A percentile compares a stretch with the other conserved stretches of the same genome.
phyloP scores from a whole-genome alignment of 1,140 invertebrate species.

The Drosophila pallidifrons region DNA sequence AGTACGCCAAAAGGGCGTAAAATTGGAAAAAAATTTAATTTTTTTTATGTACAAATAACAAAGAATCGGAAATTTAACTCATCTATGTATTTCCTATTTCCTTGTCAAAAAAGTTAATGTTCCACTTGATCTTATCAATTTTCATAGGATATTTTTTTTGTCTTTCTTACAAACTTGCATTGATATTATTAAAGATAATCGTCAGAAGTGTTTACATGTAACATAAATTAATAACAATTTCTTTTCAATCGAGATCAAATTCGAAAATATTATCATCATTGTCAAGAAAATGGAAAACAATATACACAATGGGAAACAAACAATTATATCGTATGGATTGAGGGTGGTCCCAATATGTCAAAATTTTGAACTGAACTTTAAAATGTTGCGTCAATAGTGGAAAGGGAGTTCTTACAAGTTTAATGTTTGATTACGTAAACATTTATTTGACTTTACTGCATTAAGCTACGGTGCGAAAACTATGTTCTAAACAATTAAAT shows the following conservation, averaged over 20 bases:
- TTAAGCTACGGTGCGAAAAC: constrained; percentile 21
- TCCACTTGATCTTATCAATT: constrained; percentile 16
- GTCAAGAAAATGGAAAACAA: constrained; percentile 41
- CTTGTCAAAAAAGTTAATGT: constrained; percentile 59
- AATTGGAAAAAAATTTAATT: constrained; percentile 18
- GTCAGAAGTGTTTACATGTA: constrained; percentile 31
- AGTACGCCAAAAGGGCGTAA: constrained; percentile 45
- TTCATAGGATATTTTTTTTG: constrained; percentile 3
- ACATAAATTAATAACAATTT: constrained; percentile 33
- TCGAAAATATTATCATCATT: constrained; percentile 32
- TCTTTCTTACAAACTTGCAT: constrained; percentile 22
- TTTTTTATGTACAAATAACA: constrained; percentile 36
- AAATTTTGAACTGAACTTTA: constrained; percentile 29
- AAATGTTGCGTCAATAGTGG: constrained; percentile 15
- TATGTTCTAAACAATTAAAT: constrained; percentile 38
- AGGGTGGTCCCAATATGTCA: constrained; percentile 57
- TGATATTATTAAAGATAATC: constrained; percentile 30
- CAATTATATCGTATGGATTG: constrained; percentile 31
- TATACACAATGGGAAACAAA: constrained; percentile 40
- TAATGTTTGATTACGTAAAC: constrained; percentile 30
- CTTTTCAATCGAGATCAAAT: constrained; percentile 60
- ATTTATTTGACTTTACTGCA: constrained; percentile 61
- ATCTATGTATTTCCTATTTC: constrained; percentile 46
- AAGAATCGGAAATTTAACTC: constrained; percentile 51
- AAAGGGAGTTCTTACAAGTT: constrained; percentile 11